Conservation (phyloP, 2,797 vertebrate species). For the Myotis pilosus region DNA sequence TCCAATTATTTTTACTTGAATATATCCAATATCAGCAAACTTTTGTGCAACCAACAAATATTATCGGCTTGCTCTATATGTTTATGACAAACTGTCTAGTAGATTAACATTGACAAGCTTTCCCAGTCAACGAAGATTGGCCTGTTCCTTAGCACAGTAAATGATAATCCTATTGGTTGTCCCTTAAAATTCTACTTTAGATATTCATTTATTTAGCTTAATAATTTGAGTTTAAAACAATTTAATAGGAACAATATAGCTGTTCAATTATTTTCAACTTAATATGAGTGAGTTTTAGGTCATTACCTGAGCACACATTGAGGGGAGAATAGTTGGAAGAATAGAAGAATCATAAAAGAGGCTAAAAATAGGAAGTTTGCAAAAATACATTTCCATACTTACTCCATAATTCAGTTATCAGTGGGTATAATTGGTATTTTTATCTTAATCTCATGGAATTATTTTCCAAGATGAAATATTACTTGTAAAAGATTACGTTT, state of each 20-base stretch:
- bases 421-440: neutral
- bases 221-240: neutral
- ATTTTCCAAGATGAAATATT: slow-evolving; percentile 19
- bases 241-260: neutral
- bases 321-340: neutral
- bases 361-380: neutral
- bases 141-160: neutral
- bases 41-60: neutral
- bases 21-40: slow-evolving; percentile 40
- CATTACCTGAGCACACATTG: neutral
- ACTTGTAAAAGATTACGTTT: neutral
- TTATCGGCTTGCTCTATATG: neutral
- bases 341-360: neutral
- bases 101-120: neutral
- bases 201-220: neutral
- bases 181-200: neutral
- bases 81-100: neutral
- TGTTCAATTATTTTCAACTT: slow-evolving; percentile 20
- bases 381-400: neutral
- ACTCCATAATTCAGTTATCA: neutral
- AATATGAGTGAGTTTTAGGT: neutral
- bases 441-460: neutral
- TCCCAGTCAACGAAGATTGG: neutral
- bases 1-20: slow-evolving; percentile 9
- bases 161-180: neutral